Percentiles rank a stretch among this genome's conserved stretches.
Evolutionary conservation across 2,888 invertebrate species (phyloP).

Genomic region (Cylloceria caligata): DNA sequence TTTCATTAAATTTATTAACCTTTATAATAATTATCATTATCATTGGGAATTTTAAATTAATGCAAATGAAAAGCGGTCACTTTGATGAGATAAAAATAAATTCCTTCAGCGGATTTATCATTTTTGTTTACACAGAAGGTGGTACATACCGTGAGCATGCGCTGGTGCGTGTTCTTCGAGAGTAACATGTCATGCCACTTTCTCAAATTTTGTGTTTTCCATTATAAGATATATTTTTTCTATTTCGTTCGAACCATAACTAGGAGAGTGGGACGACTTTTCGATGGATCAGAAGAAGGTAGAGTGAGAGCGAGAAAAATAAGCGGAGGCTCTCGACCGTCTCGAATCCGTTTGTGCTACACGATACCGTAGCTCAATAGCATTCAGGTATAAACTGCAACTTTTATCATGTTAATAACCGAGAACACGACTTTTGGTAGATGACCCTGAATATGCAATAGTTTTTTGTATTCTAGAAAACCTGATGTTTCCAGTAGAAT

Average conservation of each 20-base stretch:
- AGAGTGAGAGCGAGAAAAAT: conserved; percentile 20
- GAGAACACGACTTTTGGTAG: conserved; percentile 48
- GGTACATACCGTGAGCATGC: conserved; percentile 15
- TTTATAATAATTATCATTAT: background rate
- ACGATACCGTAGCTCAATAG: conserved; percentile 35
- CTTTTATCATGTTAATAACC: conserved; percentile 66
- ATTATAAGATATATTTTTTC: conserved; percentile 51
- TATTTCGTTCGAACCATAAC: conserved; percentile 29
- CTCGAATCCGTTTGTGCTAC: conserved; percentile 58
- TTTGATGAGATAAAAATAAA: conserved; percentile 35
- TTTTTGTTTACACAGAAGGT: conserved; percentile 68
- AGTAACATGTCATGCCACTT: conserved; percentile 69
- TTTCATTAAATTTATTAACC: background rate
- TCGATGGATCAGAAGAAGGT: conserved; percentile 45
- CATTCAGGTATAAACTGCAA: conserved; percentile 43
- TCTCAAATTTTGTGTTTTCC: conserved; percentile 53
- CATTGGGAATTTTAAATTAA: background rate
- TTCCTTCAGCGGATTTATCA: conserved; percentile 61
- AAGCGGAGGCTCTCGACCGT: conserved; percentile 39
- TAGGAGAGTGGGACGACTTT: conserved; percentile 31
- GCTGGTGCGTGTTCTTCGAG: background rate
- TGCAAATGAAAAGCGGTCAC: background rate
- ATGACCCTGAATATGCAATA: conserved; percentile 56
- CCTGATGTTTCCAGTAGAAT: conserved; percentile 16
- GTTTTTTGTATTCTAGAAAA: conserved; percentile 38